A percentile compares a stretch with the other conserved stretches of the same genome.
Conservation (phyloP, 2,797 vertebrate species). For the Sternarchorhynchus goeldii region DNA sequence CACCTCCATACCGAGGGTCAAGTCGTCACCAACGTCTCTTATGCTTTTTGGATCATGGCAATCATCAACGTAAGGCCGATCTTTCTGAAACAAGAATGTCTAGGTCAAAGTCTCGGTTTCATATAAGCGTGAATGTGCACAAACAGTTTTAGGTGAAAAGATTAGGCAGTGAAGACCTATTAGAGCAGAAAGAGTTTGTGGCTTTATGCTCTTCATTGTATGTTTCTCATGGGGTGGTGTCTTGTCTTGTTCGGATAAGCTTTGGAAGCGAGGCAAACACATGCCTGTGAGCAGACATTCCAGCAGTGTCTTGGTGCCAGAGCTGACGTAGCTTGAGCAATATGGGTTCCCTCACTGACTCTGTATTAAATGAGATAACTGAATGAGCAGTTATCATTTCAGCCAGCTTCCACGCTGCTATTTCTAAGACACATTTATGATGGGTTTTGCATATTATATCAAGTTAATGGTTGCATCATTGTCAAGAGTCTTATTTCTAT, state of each 20-base stretch:
- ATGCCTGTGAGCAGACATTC: background rate
- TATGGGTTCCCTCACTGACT: background rate
- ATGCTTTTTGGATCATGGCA: conserved; percentile 98
- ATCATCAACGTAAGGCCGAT: conserved; percentile 86
- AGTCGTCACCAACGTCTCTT: conserved; percentile 81
- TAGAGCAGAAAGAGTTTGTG: no score
- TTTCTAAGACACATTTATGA: background rate
- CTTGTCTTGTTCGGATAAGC: no score
- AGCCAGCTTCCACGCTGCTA: background rate
- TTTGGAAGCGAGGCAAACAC: no score
- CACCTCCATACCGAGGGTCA: conserved; percentile 72
- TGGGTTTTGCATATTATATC: conserved; percentile 52
- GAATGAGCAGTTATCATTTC: background rate
- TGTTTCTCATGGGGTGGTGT: background rate
- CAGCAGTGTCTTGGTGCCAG: background rate
- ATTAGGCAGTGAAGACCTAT: no score
- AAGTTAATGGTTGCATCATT: conserved; percentile 22
- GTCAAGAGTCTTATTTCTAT: conserved; percentile 2
- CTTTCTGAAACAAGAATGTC: background rate
- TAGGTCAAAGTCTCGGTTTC: background rate
- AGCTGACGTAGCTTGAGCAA: no score
- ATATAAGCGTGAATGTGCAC: background rate
- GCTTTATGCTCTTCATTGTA: background rate
- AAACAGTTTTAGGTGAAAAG: no score
- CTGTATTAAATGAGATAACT: background rate